Evolutionary conservation across 1,140 invertebrate species (phyloP).

Genomic region (Laupala kohalensis): DNA sequence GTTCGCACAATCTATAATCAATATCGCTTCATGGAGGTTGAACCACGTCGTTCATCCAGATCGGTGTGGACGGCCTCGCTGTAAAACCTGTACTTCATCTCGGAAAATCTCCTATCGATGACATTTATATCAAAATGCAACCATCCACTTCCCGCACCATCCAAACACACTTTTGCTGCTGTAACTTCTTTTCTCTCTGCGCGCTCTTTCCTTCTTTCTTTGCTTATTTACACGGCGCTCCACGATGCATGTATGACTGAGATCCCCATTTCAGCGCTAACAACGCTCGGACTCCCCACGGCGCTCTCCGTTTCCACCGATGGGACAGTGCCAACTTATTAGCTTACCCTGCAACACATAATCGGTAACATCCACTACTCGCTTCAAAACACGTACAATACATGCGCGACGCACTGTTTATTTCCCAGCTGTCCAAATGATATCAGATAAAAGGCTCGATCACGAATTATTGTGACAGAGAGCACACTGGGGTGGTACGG

Average conservation of each 20-base stretch:
- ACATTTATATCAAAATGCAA: background rate
- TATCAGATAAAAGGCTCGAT: background rate
- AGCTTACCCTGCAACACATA: background rate
- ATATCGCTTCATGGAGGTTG: background rate
- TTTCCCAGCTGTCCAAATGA: background rate
- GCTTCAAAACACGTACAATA: background rate
- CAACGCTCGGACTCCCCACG: too few relatives aligned
- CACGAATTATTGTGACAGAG: background rate
- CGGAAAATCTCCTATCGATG: background rate
- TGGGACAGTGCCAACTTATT: too few relatives aligned
- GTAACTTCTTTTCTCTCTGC: background rate
- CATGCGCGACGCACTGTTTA: background rate
- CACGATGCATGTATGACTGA: too few relatives aligned
- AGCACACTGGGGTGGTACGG: background rate
- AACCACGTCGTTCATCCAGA: background rate
- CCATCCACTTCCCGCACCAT: too few relatives aligned
- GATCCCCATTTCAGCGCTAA: too few relatives aligned
- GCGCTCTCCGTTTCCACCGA: too few relatives aligned
- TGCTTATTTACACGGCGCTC: too few relatives aligned
- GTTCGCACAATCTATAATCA: background rate
- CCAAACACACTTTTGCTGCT: too few relatives aligned
- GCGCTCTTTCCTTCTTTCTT: too few relatives aligned
- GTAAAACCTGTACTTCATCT: too few relatives aligned
- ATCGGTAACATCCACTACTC: background rate
- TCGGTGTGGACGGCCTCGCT: background rate